phyloP scores from a whole-genome alignment of 2,888 invertebrate species.

The Empis livida region DNA sequence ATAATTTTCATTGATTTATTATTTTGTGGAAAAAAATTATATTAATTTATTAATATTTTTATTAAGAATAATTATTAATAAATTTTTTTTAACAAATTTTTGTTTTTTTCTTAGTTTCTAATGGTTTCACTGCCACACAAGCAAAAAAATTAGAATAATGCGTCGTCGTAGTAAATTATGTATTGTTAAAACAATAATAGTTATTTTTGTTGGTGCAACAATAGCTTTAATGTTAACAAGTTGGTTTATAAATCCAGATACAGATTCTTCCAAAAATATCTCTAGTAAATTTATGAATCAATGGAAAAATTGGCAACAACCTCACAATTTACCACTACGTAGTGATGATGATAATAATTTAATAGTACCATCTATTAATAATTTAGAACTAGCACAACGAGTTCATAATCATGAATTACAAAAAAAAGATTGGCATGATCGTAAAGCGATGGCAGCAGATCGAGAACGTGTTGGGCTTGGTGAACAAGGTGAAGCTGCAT shows the following conservation, averaged over 20 bases:
- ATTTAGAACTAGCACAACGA: background rate
- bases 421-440: slow-evolving; percentile 69
- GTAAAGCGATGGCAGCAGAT: slow-evolving; percentile 49
- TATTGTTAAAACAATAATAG: background rate
- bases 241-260: background rate
- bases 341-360: background rate
- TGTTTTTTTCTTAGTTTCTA: too few relatives aligned
- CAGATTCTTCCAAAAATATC: background rate
- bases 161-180: slow-evolving; percentile 1
- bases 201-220: background rate
- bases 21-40: too few relatives aligned
- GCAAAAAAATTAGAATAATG: background rate
- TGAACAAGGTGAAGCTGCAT: slow-evolving; percentile 58
- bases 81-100: too few relatives aligned
- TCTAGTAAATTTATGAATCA: background rate
- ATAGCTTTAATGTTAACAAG: background rate
- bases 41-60: too few relatives aligned
- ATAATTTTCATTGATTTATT: too few relatives aligned
- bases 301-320: too few relatives aligned
- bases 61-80: too few relatives aligned
- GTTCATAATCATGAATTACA: background rate
- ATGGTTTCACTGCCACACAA: too few relatives aligned
- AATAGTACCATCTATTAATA: background rate
- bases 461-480: slow-evolving; percentile 47
- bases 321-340: background rate